phyloP scores from a whole-genome alignment of 1,140 invertebrate species.

The Bombus terrestris region DNA sequence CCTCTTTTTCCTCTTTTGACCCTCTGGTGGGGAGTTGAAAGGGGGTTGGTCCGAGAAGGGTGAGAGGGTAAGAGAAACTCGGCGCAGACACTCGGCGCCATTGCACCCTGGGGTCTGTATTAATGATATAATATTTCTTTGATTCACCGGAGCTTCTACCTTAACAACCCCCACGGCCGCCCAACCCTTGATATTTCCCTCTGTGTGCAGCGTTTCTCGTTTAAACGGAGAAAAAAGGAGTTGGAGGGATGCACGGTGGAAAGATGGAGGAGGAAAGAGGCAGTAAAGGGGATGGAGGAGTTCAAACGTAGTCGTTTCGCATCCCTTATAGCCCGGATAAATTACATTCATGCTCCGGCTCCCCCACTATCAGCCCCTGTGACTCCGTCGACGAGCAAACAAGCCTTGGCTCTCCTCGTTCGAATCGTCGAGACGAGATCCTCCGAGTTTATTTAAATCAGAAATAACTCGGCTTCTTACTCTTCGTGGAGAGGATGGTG shows the following conservation, averaged over 20 bases:
- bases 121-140: constrained; percentile 79
- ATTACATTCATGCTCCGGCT: constrained; percentile 73
- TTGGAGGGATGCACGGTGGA: not conserved
- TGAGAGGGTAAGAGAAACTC: constrained; percentile 21
- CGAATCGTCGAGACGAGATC: constrained; percentile 68
- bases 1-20: not conserved
- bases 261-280: constrained; percentile 16
- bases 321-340: constrained; percentile 73
- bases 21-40: constrained; percentile 4
- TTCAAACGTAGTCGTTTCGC: constrained; percentile 75
- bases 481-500: not conserved
- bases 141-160: constrained; percentile 71
- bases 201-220: constrained; percentile 34
- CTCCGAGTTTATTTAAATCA: constrained; percentile 71
- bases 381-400: constrained; percentile 41
- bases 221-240: constrained; percentile 43
- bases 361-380: constrained; percentile 29
- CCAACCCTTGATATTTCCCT: not conserved
- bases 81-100: constrained; percentile 62
- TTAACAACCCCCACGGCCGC: constrained; percentile 67
- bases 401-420: constrained; percentile 41
- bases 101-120: constrained; percentile 74
- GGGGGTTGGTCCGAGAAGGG: not conserved
- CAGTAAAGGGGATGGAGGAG: constrained; percentile 55
- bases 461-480: constrained; percentile 63